Evolutionary conservation across 2,888 invertebrate species (phyloP).

Genomic region (Didymodactylos carnosus): DNA sequence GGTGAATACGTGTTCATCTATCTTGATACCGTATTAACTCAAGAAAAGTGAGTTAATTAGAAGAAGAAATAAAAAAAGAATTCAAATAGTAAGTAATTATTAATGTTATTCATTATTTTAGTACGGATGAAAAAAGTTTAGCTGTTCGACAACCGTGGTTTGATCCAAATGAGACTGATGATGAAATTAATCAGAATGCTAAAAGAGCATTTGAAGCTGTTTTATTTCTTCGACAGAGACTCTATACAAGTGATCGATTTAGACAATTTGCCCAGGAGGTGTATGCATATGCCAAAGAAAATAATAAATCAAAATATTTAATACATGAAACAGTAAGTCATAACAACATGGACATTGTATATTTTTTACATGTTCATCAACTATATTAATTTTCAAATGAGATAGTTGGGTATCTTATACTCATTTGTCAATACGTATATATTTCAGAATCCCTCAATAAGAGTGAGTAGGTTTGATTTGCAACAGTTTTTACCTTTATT

Average conservation of each 20-base stretch:
- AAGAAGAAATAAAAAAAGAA: not conserved
- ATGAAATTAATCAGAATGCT: not conserved
- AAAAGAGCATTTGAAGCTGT: conserved; percentile 28
- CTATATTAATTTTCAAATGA: not conserved
- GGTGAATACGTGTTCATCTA: conserved; percentile 97
- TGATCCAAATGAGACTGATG: not conserved
- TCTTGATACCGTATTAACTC: conserved; percentile 44
- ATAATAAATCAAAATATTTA: not conserved
- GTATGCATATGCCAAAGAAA: not conserved
- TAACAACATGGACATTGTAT: not conserved
- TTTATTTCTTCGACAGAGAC: conserved; percentile 21
- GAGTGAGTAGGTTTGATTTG: not conserved
- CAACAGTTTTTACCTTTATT: not conserved
- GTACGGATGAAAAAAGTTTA: not conserved
- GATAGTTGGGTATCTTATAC: not conserved
- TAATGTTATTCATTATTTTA: not conserved
- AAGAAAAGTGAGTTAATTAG: not conserved
- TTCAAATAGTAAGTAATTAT: too few relatives aligned
- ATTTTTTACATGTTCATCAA: not conserved
- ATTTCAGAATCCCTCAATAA: not conserved
- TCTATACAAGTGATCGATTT: conserved; percentile 1
- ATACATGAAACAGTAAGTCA: not conserved
- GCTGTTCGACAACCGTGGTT: not conserved
- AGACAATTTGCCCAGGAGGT: not conserved
- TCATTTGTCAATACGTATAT: too few relatives aligned